Conservation (phyloP, 30 jellyfish, hydroid and myxozoan species). For the Cassiopea xamachana region DNA sequence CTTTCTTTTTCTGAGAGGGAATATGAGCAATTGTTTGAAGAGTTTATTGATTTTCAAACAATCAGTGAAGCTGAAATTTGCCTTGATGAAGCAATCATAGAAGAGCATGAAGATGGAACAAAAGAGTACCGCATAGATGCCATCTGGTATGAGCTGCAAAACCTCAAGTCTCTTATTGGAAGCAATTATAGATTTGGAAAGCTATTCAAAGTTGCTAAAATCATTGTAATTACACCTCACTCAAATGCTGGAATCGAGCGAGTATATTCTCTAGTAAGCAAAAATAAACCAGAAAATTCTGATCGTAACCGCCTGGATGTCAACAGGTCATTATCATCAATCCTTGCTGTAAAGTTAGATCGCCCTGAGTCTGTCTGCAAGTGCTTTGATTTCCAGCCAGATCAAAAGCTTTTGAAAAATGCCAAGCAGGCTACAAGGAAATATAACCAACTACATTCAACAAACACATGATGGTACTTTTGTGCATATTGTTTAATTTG, state of each 20-base stretch:
- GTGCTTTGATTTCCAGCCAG: constrained; percentile 31
- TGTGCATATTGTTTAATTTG: neutral
- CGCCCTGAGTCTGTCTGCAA: constrained; percentile 22
- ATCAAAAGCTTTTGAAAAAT: neutral
- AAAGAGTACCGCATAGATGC: neutral
- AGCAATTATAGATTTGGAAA: constrained; percentile 22
- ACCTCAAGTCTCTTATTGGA: constrained; percentile 11
- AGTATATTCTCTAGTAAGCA: constrained; percentile 23
- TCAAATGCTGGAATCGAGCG: constrained; percentile 58
- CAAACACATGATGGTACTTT: neutral
- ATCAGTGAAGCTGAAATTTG: neutral
- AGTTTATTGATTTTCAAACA: constrained; percentile 4
- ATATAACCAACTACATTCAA: neutral
- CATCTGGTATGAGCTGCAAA: constrained; percentile 24
- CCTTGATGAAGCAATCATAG: neutral
- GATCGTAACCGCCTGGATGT: constrained; percentile 39
- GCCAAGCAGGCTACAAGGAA: constrained; percentile 31
- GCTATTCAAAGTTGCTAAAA: constrained; percentile 40
- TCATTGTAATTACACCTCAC: constrained; percentile 47
- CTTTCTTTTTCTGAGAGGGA: neutral
- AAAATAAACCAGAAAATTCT: constrained; percentile 32
- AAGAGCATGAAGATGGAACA: neutral
- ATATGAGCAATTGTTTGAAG: constrained; percentile 6
- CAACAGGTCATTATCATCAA: constrained; percentile 35
- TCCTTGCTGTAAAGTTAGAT: constrained; percentile 38